Conservation (phyloP, 2,888 invertebrate species). For the Alcis repandata region DNA sequence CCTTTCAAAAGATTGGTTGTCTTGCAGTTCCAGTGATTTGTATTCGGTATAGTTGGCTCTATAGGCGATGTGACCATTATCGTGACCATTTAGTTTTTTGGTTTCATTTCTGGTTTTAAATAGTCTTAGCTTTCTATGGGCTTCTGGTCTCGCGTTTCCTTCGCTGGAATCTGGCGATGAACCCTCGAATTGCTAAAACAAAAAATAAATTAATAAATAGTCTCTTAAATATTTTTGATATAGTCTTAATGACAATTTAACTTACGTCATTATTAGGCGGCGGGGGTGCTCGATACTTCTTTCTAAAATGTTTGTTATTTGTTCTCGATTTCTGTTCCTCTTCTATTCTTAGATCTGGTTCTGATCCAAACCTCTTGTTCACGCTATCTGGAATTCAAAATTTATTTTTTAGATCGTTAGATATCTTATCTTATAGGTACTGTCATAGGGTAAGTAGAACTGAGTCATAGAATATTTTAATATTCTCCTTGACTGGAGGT, state of each 20-base stretch:
- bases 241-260: constrained; percentile 18
- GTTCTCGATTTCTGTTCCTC: constrained; percentile 74
- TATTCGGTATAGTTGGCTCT: constrained; percentile 72
- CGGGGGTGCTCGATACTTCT: constrained; percentile 92
- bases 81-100: constrained; percentile 83
- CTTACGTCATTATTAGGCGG: constrained; percentile 83
- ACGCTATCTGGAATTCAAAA: constrained; percentile 64
- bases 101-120: constrained; percentile 92
- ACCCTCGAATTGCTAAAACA: constrained; percentile 77
- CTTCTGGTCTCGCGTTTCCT: constrained; percentile 80
- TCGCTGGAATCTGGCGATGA: constrained; percentile 88
- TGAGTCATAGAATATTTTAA: too few species aligned
- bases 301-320: constrained; percentile 87
- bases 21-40: constrained; percentile 73
- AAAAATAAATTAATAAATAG: background rate
- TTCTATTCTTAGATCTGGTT: constrained; percentile 89
- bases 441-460: too few species aligned
- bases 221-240: background rate
- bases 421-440: too few species aligned
- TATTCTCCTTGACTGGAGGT: too few species aligned
- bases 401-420: background rate
- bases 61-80: constrained; percentile 66
- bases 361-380: constrained; percentile 90
- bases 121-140: constrained; percentile 87
- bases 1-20: constrained; percentile 74